phyloP scores from a whole-genome alignment of 2,888 invertebrate species.

The Dendrolimus houi region DNA sequence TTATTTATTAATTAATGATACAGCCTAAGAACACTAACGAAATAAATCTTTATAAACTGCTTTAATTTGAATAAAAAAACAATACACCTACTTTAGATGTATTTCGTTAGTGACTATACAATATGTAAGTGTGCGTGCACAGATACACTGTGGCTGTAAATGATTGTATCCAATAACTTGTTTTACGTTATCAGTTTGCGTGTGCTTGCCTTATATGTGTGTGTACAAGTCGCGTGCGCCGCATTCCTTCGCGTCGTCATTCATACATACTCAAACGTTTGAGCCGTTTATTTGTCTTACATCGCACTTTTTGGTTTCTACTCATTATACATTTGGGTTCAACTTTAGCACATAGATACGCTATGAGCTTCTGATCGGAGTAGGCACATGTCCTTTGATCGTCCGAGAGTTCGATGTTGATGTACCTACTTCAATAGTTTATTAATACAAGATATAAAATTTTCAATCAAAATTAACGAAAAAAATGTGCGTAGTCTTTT shows the following conservation, averaged over 20 bases:
- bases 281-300: slow-evolving; percentile 35
- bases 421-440: too few relatives aligned
- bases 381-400: too few relatives aligned
- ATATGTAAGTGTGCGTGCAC: slow-evolving; percentile 27
- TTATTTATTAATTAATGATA: not conserved
- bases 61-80: slow-evolving; percentile 29
- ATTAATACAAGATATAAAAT: too few relatives aligned
- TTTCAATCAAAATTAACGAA: too few relatives aligned
- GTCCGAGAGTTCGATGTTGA: too few relatives aligned
- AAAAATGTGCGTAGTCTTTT: too few relatives aligned
- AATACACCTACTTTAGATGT: slow-evolving; percentile 27
- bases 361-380: too few relatives aligned
- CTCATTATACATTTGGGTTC: not conserved
- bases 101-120: slow-evolving; percentile 37
- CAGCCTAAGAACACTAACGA: slow-evolving; percentile 3
- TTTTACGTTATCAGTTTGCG: slow-evolving; percentile 30
- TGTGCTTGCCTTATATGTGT: slow-evolving; percentile 19
- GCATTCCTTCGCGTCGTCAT: slow-evolving; percentile 65
- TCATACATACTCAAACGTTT: slow-evolving; percentile 48
- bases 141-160: slow-evolving; percentile 21
- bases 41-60: slow-evolving; percentile 28
- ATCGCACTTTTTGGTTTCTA: not conserved
- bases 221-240: slow-evolving; percentile 57
- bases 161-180: slow-evolving; percentile 48
- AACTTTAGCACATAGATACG: too few relatives aligned